Evolutionary conservation across 1,140 invertebrate species (phyloP), one percentile per base, ranked within the genome.

Genomic region (Papilio polytes): DNA sequence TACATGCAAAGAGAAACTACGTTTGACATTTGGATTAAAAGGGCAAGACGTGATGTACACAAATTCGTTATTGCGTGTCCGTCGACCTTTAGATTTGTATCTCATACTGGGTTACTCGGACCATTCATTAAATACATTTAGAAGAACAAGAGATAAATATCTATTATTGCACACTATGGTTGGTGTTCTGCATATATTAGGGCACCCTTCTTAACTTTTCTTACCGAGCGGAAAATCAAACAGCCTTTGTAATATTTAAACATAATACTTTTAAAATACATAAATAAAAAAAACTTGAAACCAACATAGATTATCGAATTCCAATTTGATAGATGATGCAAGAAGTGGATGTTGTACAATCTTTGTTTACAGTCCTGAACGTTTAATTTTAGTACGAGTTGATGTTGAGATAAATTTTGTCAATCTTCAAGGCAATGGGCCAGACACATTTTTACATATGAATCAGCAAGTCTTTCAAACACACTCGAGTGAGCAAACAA

Each of bases 11-110:
- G 63, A 70, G 59, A 63, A 63, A 22, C 63, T 12, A 70, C 63
- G 26, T 70, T 70, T 70, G 63, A 70, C 63, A 70, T 70, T 70
- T 70, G 26, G 63, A 70, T 70, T 70, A 70, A 70, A 70, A 70
- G 63, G 63, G 63, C 63, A 70, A 70, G 63, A 63, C 59, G 59
- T 63, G 59, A 70, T 70, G 63, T 70, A 26, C 63, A 26, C 63
- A 26, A 70, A 70, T 70, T 70, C 13, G 22, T 63, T 26, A 63
- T 63, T 63, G 22, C 59, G 22, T 63, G 59, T 63, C 59, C 59
- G 22, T 63, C 59, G 59, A 63, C 59, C 59, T 63, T 63, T 63
- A 26, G 59, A 63, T 63, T 3, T 26, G 10, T 63, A 26, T 63
- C 22, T 63, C 12, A 63, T 26, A 13, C 63, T 70, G 63, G 26